Conservation (phyloP, 2,888 invertebrate species). For the Cantharis lateralis region DNA sequence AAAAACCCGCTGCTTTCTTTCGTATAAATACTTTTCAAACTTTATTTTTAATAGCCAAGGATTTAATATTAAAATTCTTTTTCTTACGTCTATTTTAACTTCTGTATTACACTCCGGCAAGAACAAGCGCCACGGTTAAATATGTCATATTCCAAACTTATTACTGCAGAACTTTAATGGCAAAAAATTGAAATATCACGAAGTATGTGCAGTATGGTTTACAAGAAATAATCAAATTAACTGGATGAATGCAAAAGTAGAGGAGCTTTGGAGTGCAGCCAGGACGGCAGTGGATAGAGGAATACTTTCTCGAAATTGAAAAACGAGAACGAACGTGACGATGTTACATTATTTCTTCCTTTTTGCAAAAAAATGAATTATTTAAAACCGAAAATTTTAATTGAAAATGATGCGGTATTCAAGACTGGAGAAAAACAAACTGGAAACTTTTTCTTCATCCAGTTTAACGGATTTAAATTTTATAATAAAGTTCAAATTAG, state of each 20-base stretch:
- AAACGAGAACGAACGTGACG: neutral
- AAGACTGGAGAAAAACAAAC: neutral
- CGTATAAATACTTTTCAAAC: neutral
- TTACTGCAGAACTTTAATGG: neutral
- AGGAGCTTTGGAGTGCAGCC: neutral
- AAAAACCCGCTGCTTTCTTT: neutral
- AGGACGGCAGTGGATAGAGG: neutral
- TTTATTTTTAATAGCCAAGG: neutral
- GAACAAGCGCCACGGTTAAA: neutral
- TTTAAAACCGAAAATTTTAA: neutral
- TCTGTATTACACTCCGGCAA: neutral
- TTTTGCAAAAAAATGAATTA: neutral
- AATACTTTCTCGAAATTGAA: neutral
- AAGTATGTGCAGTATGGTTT: neutral
- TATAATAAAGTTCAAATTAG: neutral
- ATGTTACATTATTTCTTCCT: neutral
- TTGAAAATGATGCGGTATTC: neutral
- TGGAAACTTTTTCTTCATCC: neutral
- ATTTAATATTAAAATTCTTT: neutral
- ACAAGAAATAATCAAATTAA: neutral
- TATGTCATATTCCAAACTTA: neutral
- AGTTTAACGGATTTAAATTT: neutral
- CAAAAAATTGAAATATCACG: neutral
- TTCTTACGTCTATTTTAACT: neutral
- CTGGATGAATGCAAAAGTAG: neutral